These are phyloP conservation scores for Dolomedes plantarius DNA, from an alignment of 2,888 invertebrate genomes.

Conservation along the genomic window DNA sequence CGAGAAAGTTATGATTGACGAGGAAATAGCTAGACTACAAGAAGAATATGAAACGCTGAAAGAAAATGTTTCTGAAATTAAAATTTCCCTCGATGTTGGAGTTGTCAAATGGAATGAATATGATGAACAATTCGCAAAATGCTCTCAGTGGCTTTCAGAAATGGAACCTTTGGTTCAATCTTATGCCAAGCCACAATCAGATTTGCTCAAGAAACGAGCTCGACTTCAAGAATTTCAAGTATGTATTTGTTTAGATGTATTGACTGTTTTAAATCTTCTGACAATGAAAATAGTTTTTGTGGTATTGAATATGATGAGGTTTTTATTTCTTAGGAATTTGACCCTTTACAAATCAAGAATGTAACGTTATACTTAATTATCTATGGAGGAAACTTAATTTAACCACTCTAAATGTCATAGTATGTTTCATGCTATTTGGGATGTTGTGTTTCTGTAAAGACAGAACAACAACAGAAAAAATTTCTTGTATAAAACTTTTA, in stretches of 20 bases:
- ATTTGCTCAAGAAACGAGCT: constrained; percentile 91
- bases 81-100: constrained; percentile 88
- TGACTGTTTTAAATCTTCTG: too few species aligned
- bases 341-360: too few species aligned
- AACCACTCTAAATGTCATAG: too few species aligned
- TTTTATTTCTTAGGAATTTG: too few species aligned
- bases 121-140: constrained; percentile 92
- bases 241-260: constrained; percentile 30
- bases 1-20: constrained; percentile 92
- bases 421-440: too few species aligned
- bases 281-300: too few species aligned
- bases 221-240: constrained; percentile 92
- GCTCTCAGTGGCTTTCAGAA: constrained; percentile 90
- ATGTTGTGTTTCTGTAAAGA: too few species aligned
- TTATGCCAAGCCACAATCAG: constrained; percentile 92
- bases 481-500: too few species aligned
- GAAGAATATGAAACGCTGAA: constrained; percentile 90
- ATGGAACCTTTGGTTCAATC: constrained; percentile 92
- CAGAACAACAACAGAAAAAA: too few species aligned
- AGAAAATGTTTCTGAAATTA: constrained; percentile 87
- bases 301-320: too few species aligned
- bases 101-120: constrained; percentile 96
- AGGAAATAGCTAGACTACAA: constrained; percentile 91
- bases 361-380: too few species aligned
- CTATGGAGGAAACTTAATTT: too few species aligned